Evolutionary conservation across 2,888 invertebrate species (phyloP), one percentile per base, ranked within the genome.

Genomic region (Drosophila lacicola): DNA sequence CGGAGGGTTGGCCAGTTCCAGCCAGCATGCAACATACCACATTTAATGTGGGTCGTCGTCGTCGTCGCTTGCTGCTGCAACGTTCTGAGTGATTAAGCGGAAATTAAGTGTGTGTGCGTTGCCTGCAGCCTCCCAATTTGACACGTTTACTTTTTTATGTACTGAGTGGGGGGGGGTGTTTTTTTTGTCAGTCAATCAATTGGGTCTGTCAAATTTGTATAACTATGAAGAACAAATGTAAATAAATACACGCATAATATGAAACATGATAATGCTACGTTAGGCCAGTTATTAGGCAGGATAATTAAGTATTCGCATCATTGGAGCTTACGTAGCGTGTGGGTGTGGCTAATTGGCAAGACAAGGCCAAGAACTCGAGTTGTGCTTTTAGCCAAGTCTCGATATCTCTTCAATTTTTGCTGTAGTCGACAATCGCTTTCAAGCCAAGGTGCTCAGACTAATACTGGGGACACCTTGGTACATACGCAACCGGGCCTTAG

Each of bases 71-170:
- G 17, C 29, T 29, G 29, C 8, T 29, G 29, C 54, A 70, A 66
- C 76, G 85, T 87, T 83, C 73, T 73, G 74, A 70, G 67, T 86
- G 86, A 88, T 86, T 86, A 86, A 86, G 73, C 73, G 80, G 83
- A 88, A 88, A 88, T 86, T 86, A 83, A 86, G 83, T 88, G 77
- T 67, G 74, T 72, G 53, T 63, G 49, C 29, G 36, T 56, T 73
- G 72, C 65, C 66, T 65, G 63, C 78, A 74, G 79, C 63, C 65
- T 47, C 63, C 25, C 74, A 64, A 86, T 86, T 86, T 54, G 82
- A n/a, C 64, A 84, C 67, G 86, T 61, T 71, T 71, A 57, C 58
- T 66, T 67, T 80, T 72, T 58, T 45, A 46, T 54, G 4, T 53
- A 37, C 25, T 8, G 37, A 10, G n/a, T 4, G 25, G 17, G 29